Percentiles rank a stretch among this genome's conserved stretches.
These are phyloP conservation scores for Clinocottus analis DNA, from an alignment of 2,113 vertebrate species.

Conservation along the genomic window DNA sequence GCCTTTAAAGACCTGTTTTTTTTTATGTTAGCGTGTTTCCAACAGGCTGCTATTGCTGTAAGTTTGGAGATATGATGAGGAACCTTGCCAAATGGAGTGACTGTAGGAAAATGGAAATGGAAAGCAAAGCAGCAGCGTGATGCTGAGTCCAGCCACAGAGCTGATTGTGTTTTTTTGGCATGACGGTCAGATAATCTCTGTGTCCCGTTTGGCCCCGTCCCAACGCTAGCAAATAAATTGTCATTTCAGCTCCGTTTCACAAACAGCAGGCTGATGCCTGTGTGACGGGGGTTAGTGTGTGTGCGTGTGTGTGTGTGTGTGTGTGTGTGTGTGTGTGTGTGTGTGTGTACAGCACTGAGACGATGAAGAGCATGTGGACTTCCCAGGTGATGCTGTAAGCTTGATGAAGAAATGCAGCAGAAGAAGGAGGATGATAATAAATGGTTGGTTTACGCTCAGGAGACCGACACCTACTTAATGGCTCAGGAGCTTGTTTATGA, in stretches of 20 bases:
- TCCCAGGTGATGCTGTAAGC: slow-evolving; percentile 55
- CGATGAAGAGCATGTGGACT: not conserved
- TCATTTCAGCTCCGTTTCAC: slow-evolving; percentile 18
- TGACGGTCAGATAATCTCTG: slow-evolving; percentile 25
- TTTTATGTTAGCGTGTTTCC: not conserved
- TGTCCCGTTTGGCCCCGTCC: slow-evolving; percentile 13
- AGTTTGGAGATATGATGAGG: not conserved
- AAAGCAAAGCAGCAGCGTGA: slow-evolving; percentile 10
- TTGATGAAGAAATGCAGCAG: slow-evolving; percentile 60
- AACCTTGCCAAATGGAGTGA: not conserved
- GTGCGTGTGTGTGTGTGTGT: slow-evolving; percentile 20
- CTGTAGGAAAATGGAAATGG: not conserved
- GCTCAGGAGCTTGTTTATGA: slow-evolving; percentile 58
- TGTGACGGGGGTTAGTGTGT: not conserved
- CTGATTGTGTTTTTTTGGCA: slow-evolving; percentile 10
- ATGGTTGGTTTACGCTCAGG: slow-evolving; percentile 51
- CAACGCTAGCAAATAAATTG: slow-evolving; percentile 21
- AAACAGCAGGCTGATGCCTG: slow-evolving; percentile 2
- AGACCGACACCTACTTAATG: slow-evolving; percentile 68
- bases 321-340: not conserved
- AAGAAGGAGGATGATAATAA: slow-evolving; percentile 53
- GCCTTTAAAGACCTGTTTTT: not conserved
- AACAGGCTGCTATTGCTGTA: not conserved
- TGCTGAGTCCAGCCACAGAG: not conserved
- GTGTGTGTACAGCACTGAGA: not conserved